Percentiles rank a stretch among this genome's conserved stretches.
These are phyloP conservation scores for Imbricaverruca yamaguchii DNA, from an alignment of 2,888 invertebrate species.

Conservation along the genomic window DNA sequence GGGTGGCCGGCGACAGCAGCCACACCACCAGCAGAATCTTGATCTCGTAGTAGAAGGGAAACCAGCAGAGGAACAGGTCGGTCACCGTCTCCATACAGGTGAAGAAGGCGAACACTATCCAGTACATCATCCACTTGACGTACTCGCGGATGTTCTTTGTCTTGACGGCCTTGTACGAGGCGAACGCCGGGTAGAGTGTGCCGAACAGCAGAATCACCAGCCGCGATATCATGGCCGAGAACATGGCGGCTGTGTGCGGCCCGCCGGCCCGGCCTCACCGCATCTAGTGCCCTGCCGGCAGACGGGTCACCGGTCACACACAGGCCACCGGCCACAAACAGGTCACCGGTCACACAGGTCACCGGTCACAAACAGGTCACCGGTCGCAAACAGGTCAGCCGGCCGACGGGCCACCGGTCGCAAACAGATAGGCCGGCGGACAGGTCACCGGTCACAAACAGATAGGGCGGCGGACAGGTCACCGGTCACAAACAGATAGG, in stretches of 20 bases:
- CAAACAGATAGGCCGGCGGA: no score
- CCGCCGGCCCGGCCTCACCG: background rate
- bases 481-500: no score
- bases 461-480: no score
- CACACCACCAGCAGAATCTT: constrained; percentile 93
- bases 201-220: constrained; percentile 89
- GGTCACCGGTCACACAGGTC: no score
- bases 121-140: constrained; percentile 99
- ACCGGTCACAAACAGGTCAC: no score
- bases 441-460: no score
- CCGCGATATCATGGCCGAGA: constrained; percentile 70
- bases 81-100: constrained; percentile 90
- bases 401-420: no score
- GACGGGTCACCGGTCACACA: no score
- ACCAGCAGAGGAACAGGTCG: constrained; percentile 75
- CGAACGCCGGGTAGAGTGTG: constrained; percentile 96
- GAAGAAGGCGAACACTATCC: constrained; percentile 97
- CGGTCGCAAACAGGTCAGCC: no score
- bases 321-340: no score
- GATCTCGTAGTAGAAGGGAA: constrained; percentile 97
- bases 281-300: background rate
- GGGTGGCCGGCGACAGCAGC: constrained; percentile 91
- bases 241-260: constrained; percentile 49
- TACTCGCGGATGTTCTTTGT: constrained; percentile 99
- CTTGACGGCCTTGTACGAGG: constrained; percentile 96